These are phyloP conservation scores for Leuciscus waleckii DNA, from an alignment of 2,797 vertebrate species.

Conservation along the genomic window DNA sequence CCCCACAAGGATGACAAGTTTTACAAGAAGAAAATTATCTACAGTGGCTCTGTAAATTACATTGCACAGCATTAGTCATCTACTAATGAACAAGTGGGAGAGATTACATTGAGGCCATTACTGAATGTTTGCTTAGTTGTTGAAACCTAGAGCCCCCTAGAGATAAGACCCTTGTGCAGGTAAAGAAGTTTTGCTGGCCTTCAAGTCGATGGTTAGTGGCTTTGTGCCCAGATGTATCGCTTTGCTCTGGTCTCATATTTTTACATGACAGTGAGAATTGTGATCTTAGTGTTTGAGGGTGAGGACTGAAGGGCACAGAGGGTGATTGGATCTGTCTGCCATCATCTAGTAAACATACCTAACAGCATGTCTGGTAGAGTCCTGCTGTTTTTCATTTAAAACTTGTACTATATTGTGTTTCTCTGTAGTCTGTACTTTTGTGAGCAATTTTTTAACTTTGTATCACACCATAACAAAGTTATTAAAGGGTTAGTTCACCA, in stretches of 20 bases:
- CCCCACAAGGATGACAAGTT: neutral
- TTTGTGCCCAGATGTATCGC: slow-evolving; percentile 57
- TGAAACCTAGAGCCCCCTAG: slow-evolving; percentile 67
- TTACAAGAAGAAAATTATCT: neutral
- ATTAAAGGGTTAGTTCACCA: too few species aligned
- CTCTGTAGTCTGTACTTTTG: neutral
- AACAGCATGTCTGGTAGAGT: slow-evolving; percentile 1
- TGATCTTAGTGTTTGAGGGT: slow-evolving; percentile 36
- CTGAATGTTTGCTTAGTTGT: slow-evolving; percentile 79
- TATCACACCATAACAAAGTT: too few species aligned
- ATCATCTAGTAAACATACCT: slow-evolving; percentile 11
- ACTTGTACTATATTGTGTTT: neutral
- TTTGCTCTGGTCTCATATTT: slow-evolving; percentile 48
- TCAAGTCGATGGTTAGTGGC: slow-evolving; percentile 71
- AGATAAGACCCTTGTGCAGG: slow-evolving; percentile 65
- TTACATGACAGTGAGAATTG: slow-evolving; percentile 36
- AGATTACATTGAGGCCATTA: slow-evolving; percentile 60
- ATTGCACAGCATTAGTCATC: slow-evolving; percentile 16
- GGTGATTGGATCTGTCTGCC: slow-evolving; percentile 2
- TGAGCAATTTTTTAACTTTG: neutral
- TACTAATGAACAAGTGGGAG: slow-evolving; percentile 54
- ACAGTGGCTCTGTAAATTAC: slow-evolving; percentile 41
- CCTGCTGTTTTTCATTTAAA: neutral
- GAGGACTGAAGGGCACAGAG: slow-evolving; percentile 39
- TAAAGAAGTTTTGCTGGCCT: slow-evolving; percentile 74